These are phyloP conservation scores for Psittacula derbiana DNA, from an alignment of 2,797 vertebrate species.

Conservation along the genomic window DNA sequence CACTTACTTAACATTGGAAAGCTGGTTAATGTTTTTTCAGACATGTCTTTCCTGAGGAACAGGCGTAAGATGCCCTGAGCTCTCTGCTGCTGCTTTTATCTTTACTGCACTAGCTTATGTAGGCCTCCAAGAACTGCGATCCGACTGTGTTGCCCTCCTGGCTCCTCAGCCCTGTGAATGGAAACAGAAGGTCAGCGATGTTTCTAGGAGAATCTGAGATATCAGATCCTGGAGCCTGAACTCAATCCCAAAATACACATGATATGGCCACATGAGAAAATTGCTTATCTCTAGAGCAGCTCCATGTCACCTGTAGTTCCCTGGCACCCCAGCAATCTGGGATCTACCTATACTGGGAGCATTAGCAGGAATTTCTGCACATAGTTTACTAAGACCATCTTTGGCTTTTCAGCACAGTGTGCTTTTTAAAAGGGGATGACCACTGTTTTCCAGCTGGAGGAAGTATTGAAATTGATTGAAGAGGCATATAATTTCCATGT, in stretches of 20 bases:
- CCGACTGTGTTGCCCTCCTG: rapidly evolving
- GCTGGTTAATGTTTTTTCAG: background rate
- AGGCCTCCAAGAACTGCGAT: background rate
- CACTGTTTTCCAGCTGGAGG: background rate
- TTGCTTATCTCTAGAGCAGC: background rate
- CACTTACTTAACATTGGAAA: background rate
- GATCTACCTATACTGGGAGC: background rate
- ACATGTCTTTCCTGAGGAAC: background rate
- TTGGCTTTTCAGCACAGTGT: background rate
- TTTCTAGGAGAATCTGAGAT: background rate
- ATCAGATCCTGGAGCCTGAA: background rate
- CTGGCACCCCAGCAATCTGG: background rate
- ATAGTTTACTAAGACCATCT: background rate
- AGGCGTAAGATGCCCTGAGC: background rate
- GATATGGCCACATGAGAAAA: background rate
- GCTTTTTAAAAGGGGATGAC: background rate
- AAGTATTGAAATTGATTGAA: background rate
- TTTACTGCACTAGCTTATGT: rapidly evolving
- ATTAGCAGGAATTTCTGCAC: background rate
- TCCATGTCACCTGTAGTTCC: background rate
- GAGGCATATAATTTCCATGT: background rate
- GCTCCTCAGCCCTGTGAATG: background rate
- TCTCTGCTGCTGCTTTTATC: background rate
- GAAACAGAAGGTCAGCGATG: background rate
- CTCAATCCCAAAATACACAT: rapidly evolving